phyloP scores from a whole-genome alignment of 1,140 invertebrate species.

The Gerris buenoi region DNA sequence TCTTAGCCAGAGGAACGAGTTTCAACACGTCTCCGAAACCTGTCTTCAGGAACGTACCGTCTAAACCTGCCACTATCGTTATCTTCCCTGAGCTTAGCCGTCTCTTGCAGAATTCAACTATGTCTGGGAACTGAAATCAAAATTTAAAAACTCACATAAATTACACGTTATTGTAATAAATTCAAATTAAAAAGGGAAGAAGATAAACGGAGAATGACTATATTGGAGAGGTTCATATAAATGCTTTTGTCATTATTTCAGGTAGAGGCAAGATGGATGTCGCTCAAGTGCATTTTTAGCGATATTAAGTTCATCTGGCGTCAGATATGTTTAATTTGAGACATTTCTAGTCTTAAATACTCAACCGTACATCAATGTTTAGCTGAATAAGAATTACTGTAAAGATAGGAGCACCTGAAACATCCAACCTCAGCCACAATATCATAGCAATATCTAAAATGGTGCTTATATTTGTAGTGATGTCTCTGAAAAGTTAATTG shows the following conservation, averaged over 20 bases:
- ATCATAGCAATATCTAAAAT: no score
- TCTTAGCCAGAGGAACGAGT: conserved; percentile 44
- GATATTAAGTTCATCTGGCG: no score
- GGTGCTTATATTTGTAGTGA: no score
- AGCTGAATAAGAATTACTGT: no score
- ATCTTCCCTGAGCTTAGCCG: conserved; percentile 45
- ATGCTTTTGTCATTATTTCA: not conserved
- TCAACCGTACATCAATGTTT: no score
- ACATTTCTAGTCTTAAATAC: no score
- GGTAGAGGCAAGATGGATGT: no score
- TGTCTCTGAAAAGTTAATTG: no score
- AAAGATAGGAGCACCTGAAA: no score
- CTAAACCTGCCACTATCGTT: conserved; percentile 46
- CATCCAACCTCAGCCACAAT: no score
- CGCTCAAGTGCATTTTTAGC: no score
- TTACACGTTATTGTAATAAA: not conserved
- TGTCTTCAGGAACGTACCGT: conserved; percentile 44
- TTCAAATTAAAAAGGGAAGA: not conserved
- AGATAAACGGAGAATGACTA: not conserved
- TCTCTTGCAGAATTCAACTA: conserved; percentile 39
- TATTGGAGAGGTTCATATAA: not conserved
- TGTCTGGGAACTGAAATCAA: conserved; percentile 32
- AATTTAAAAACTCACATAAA: not conserved
- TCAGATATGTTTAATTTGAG: no score
- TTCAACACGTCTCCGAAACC: conserved; percentile 42